These are phyloP conservation scores for Cheilosia urbana DNA, from an alignment of 2,888 invertebrate genomes.

Conservation along the genomic window DNA sequence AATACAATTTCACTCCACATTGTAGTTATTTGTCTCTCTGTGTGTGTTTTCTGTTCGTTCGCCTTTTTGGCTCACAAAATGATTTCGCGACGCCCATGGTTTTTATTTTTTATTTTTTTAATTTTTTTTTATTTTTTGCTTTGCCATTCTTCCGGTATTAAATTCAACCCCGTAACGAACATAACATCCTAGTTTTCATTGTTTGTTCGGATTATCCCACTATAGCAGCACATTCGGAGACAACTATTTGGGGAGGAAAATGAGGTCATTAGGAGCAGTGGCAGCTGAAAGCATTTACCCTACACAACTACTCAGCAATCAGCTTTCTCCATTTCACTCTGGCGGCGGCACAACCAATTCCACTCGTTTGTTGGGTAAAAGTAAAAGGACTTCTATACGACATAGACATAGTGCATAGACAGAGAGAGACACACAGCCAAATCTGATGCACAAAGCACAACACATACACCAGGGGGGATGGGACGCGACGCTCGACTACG, in stretches of 20 bases:
- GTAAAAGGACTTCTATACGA: slow-evolving; percentile 37
- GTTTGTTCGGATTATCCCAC: slow-evolving; percentile 68
- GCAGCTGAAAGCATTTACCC: slow-evolving; percentile 71
- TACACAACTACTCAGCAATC: slow-evolving; percentile 67
- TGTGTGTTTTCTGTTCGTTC: slow-evolving; percentile 16
- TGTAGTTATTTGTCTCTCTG: slow-evolving; percentile 11
- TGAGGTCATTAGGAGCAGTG: slow-evolving; percentile 73
- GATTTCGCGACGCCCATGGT: slow-evolving; percentile 52
- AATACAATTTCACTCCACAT: slow-evolving; percentile 64
- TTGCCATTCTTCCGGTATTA: slow-evolving; percentile 64
- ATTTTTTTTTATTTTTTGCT: neutral
- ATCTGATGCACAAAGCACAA: slow-evolving; percentile 34
- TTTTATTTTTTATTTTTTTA: slow-evolving; percentile 38
- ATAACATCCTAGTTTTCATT: slow-evolving; percentile 72
- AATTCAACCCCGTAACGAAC: slow-evolving; percentile 70
- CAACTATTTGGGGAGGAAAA: slow-evolving; percentile 66
- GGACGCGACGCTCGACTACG: slow-evolving; percentile 12
- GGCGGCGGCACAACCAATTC: slow-evolving; percentile 44
- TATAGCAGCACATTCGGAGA: slow-evolving; percentile 54
- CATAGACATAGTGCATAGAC: slow-evolving; percentile 13
- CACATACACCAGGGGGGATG: neutral
- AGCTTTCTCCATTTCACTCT: slow-evolving; percentile 57
- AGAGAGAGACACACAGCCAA: neutral
- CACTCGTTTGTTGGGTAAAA: slow-evolving; percentile 65
- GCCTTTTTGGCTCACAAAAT: slow-evolving; percentile 16